Base-by-base conservation (phyloP, 30 jellyfish, hydroid and myxozoan species). In the Hydractinia echinata region DNA sequence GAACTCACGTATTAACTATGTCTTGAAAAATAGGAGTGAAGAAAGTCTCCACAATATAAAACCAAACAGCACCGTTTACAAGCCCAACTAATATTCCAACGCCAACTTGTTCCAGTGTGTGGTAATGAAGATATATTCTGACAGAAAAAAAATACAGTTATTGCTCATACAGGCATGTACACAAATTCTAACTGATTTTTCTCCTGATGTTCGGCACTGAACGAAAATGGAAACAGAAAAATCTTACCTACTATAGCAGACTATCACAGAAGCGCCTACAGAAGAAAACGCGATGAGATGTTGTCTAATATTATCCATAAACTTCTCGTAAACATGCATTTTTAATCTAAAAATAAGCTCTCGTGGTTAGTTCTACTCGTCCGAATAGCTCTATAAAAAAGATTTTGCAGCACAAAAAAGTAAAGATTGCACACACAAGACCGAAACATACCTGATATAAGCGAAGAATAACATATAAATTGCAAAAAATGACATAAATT, bases 111-210 rank as follows among this genome's bases (percentile, higher is more conserved):
- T 92, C 96, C n/a, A 85, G 83, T 66, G 95, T 92, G 83, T 92
- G 98, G 71, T 92, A 92, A 21, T 93, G 91, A 52, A 92, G 95
- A 74, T 92, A 92, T 39, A 92, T 72, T 64, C 98, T 92, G 54
- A 21, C 70, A 21, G 21, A 53, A 51, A 44, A 79, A 71, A 55
- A 18, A 61, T 7, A 64, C 19, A 58, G 69, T 58, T 58, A 58
- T 58, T 11, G 69, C 68, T 9, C n/a, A n/a, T n/a, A n/a, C n/a
- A n/a, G n/a, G n/a, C n/a, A n/a, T n/a, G n/a, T n/a, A n/a, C n/a
- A n/a, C n/a, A n/a, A n/a, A n/a, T n/a, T n/a, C n/a, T n/a, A n/a
- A n/a, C n/a, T n/a, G n/a, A n/a, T n/a, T n/a, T n/a, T n/a, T n/a
- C n/a, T n/a, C n/a, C n/a, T n/a, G n/a, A 64, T 13, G 39, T 64